Evolutionary conservation across 2,797 vertebrate genomes (phyloP).

Genomic region (Sebastolobus alascanus): DNA sequence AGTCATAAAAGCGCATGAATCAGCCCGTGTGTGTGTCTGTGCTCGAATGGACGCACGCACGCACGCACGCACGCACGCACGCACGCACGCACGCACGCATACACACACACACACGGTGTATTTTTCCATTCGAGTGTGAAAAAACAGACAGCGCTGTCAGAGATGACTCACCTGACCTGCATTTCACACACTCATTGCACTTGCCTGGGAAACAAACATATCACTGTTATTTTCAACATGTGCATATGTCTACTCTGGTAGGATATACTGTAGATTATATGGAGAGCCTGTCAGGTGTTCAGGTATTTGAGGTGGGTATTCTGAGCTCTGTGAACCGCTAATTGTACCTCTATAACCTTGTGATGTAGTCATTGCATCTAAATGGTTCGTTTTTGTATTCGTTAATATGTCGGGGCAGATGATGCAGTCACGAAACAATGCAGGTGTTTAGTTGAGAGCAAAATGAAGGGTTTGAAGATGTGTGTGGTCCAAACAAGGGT

Average conservation of each 20-base stretch:
- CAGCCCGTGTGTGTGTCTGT: constrained; percentile 45
- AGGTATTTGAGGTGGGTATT: background rate
- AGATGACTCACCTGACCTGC: constrained; percentile 78
- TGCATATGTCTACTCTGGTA: constrained; percentile 17
- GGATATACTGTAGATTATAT: constrained; percentile 12
- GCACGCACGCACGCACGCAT: background rate
- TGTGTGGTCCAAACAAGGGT: no score
- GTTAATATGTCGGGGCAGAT: background rate
- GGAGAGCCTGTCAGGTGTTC: background rate
- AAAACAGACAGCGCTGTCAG: constrained; percentile 68
- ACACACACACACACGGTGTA: constrained; percentile 43
- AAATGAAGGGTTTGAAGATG: no score
- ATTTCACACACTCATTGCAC: constrained; percentile 72
- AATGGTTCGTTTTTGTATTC: background rate
- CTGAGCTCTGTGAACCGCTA: background rate
- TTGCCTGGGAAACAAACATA: constrained; percentile 74
- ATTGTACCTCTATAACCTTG: background rate
- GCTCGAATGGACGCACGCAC: constrained; percentile 2
- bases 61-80: background rate
- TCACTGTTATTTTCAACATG: constrained; percentile 64
- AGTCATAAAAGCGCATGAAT: constrained; percentile 64
- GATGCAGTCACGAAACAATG: no score
- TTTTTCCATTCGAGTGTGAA: constrained; percentile 78
- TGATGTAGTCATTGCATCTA: background rate
- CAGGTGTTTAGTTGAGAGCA: no score